Conservation (phyloP, 2,888 invertebrate genomes). For the Copidosoma aretas region DNA sequence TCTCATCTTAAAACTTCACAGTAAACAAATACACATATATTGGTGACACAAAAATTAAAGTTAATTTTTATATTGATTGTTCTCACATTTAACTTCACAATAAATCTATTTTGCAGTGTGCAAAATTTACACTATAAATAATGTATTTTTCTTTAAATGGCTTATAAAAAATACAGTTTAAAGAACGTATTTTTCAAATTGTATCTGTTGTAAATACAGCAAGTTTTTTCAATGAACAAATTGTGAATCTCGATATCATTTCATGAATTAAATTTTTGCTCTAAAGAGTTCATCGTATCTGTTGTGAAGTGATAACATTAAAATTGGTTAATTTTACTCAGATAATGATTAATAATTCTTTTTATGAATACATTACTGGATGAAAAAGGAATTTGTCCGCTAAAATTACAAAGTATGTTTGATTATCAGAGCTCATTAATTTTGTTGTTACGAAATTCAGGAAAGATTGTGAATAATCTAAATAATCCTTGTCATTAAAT, state of each 20-base stretch:
- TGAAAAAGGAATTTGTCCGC: background rate
- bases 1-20: too few relatives aligned
- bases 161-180: background rate
- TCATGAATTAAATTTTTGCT: background rate
- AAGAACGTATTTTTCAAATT: background rate
- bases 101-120: too few relatives aligned
- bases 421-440: too few relatives aligned
- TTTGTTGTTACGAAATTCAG: too few relatives aligned
- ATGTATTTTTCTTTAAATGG: too few relatives aligned
- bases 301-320: background rate
- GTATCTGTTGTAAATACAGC: background rate
- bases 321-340: background rate
- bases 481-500: too few relatives aligned
- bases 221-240: background rate
- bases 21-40: too few relatives aligned
- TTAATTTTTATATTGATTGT: too few relatives aligned
- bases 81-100: too few relatives aligned
- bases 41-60: too few relatives aligned
- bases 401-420: background rate
- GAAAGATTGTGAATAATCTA: too few relatives aligned
- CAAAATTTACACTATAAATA: too few relatives aligned
- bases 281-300: background rate
- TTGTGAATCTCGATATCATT: slow-evolving; percentile 1
- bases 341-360: background rate
- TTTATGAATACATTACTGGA: background rate